Percentiles rank a stretch among this genome's conserved stretches.
Evolutionary conservation across 2,113 vertebrate species (phyloP).

Genomic region (Cephalopholis sonnerati): DNA sequence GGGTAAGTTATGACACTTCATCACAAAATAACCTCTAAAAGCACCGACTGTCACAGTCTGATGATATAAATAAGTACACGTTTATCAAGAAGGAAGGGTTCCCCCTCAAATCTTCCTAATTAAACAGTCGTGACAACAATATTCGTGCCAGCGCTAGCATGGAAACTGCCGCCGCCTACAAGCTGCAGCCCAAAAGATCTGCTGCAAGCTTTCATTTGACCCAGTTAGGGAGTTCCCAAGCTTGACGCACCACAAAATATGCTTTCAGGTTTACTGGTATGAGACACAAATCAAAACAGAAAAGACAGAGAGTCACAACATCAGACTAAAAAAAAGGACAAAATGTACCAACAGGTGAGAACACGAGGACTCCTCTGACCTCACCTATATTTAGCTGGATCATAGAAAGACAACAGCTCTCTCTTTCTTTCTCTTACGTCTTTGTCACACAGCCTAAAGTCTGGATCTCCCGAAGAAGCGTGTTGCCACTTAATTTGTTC

Average conservation of each 20-base stretch:
- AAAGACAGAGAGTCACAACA: conserved; percentile 15
- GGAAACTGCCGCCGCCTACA: not conserved
- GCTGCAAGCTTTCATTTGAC: conserved; percentile 54
- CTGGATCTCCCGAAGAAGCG: conserved; percentile 50
- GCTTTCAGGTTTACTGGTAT: conserved; percentile 34
- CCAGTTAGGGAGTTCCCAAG: conserved; percentile 40
- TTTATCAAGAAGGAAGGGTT: conserved; percentile 14
- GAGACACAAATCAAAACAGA: conserved; percentile 17
- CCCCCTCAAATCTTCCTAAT: not conserved
- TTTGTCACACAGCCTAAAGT: conserved; percentile 48
- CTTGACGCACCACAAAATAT: conserved; percentile 1
- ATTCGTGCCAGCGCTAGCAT: not conserved
- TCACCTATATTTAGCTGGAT: not conserved
- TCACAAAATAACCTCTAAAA: conserved; percentile 33
- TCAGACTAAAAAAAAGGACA: not conserved
- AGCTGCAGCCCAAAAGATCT: conserved; percentile 32
- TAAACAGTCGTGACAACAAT: conserved; percentile 16
- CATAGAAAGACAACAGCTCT: not conserved
- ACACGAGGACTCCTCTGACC: not conserved
- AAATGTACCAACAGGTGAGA: not conserved
- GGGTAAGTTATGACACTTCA: conserved; percentile 28
- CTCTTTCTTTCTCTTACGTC: conserved; percentile 1
- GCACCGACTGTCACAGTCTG: conserved; percentile 1
- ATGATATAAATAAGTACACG: conserved; percentile 28
- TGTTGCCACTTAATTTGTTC: conserved; percentile 65